These are phyloP conservation scores for Lasioglossum leucozonium DNA, from an alignment of 2,888 invertebrate genomes.

Conservation along the genomic window DNA sequence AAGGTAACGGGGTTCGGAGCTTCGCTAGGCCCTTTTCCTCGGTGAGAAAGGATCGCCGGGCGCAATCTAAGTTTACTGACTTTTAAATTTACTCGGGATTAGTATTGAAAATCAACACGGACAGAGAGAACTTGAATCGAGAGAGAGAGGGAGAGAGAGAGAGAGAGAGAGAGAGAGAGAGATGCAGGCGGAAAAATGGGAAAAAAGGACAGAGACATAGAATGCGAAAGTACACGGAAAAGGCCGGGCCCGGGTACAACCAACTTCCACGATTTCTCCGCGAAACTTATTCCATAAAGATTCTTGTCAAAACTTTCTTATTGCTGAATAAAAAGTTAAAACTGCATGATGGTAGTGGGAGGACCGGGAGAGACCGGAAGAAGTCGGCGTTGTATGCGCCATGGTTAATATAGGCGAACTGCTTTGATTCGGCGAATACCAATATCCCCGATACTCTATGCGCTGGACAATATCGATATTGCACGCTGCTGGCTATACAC, in stretches of 20 bases:
- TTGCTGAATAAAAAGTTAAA: constrained; percentile 77
- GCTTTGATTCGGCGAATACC: constrained; percentile 61
- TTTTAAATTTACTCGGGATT: constrained; percentile 60
- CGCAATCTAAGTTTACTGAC: constrained; percentile 59
- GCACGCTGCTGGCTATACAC: constrained; percentile 48
- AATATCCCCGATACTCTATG: constrained; percentile 42
- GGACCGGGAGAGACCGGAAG: constrained; percentile 9
- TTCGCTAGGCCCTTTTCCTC: background rate
- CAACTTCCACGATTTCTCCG: constrained; percentile 63
- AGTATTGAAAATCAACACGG: constrained; percentile 47
- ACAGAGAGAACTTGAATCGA: constrained; percentile 35
- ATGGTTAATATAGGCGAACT: constrained; percentile 57
- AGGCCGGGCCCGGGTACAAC: constrained; percentile 36
- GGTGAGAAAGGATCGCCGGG: constrained; percentile 23
- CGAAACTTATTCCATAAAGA: constrained; percentile 80
- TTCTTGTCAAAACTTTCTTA: constrained; percentile 80
- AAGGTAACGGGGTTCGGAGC: background rate
- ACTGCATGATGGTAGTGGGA: constrained; percentile 36
- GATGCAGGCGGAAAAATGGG: constrained; percentile 10
- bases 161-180: constrained; percentile 17
- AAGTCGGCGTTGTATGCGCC: constrained; percentile 26
- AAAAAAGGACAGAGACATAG: background rate
- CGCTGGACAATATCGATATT: constrained; percentile 67
- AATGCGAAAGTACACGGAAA: constrained; percentile 55
- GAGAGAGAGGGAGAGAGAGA: background rate